Percentiles rank a stretch among this genome's conserved stretches.
Conservation (phyloP, 2,888 invertebrate genomes). For the Cephus runcator region DNA sequence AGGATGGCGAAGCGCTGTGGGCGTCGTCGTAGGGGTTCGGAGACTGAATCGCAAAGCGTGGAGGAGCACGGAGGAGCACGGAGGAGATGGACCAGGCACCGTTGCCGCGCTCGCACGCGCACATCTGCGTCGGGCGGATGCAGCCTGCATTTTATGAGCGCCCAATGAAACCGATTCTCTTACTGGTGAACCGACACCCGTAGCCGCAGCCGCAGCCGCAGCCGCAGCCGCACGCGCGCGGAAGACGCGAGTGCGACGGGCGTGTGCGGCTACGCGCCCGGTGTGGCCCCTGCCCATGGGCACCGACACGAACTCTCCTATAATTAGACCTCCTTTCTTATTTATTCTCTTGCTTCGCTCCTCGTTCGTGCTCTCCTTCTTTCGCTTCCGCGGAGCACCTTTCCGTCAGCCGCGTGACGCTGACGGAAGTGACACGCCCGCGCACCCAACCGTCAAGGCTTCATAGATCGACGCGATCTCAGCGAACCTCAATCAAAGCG, state of each 20-base stretch:
- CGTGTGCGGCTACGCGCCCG: constrained; percentile 11
- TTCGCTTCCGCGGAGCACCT: constrained; percentile 8
- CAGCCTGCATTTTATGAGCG: constrained; percentile 63
- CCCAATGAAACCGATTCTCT: constrained; percentile 58
- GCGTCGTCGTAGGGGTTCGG: background rate
- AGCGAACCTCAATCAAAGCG: too few species aligned
- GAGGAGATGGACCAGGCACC: constrained; percentile 8
- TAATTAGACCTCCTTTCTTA: constrained; percentile 6
- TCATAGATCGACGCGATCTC: too few species aligned
- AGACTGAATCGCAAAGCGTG: constrained; percentile 4
- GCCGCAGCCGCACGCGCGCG: constrained; percentile 7
- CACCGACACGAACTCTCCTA: constrained; percentile 24
- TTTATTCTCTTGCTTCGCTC: constrained; percentile 31
- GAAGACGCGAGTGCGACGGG: constrained; percentile 13
- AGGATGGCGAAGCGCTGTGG: background rate
- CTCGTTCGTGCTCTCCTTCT: constrained; percentile 40
- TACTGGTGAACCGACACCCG: constrained; percentile 49
- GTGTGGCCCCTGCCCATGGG: constrained; percentile 24
- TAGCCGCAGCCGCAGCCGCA: background rate
- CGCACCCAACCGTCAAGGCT: too few species aligned
- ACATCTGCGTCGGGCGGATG: constrained; percentile 63
- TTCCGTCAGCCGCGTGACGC: too few species aligned
- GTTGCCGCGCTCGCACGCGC: constrained; percentile 33
- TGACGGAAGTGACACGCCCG: too few species aligned
- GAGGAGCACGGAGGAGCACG: constrained; percentile 21